Evolutionary conservation across 2,797 vertebrate species (phyloP).

Genomic region (Epinephelus awoara): DNA sequence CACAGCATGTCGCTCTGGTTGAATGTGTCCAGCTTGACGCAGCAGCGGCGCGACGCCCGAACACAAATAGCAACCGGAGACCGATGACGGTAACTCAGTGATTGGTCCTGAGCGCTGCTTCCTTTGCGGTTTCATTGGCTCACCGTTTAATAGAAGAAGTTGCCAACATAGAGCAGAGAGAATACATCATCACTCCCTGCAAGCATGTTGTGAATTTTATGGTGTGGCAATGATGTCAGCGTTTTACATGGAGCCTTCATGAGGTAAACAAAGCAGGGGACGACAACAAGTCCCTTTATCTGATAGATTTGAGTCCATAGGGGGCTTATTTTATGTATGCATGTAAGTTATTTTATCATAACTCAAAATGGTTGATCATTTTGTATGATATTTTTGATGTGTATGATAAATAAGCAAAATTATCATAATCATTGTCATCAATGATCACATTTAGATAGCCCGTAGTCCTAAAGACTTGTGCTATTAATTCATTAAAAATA

Average conservation of each 20-base stretch:
- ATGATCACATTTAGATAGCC: not conserved
- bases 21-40: conserved; percentile 26
- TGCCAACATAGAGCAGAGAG: conserved; percentile 21
- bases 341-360: not conserved
- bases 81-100: conserved; percentile 13
- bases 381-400: not conserved
- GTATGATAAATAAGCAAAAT: not conserved
- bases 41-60: conserved; percentile 13
- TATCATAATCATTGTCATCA: too few relatives aligned
- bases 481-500: not conserved
- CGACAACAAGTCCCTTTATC: not conserved
- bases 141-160: conserved; percentile 12
- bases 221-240: conserved; percentile 62
- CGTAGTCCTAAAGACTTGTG: not conserved
- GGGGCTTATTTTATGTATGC: not conserved
- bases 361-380: not conserved
- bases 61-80: conserved; percentile 50
- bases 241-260: conserved; percentile 22
- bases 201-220: conserved; percentile 50
- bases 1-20: not conserved
- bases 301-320: not conserved
- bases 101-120: conserved; percentile 56
- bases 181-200: conserved; percentile 45
- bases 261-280: conserved; percentile 22
- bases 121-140: conserved; percentile 61